These are phyloP conservation scores for Poeciliopsis prolifica DNA, from an alignment of 2,113 vertebrate genomes.

Conservation along the genomic window DNA sequence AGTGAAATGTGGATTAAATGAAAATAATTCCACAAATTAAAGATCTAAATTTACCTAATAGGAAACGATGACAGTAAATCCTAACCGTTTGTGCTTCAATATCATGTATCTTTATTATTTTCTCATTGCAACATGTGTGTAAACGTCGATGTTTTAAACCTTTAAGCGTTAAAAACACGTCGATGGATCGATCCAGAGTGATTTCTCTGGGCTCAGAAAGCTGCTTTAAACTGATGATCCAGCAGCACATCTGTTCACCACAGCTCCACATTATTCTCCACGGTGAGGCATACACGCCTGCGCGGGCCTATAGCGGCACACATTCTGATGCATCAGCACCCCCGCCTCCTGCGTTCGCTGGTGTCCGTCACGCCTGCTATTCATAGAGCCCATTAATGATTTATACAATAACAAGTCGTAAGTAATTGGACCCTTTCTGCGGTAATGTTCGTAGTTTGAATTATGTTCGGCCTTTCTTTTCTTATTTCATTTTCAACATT, in stretches of 20 bases:
- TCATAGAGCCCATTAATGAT: slow-evolving; percentile 82
- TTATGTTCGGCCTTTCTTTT: slow-evolving; percentile 45
- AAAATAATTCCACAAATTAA: not conserved
- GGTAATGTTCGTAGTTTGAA: slow-evolving; percentile 44
- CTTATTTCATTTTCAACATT: slow-evolving; percentile 68
- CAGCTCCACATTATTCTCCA: slow-evolving; percentile 63
- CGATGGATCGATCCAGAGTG: not conserved
- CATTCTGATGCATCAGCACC: slow-evolving; percentile 75
- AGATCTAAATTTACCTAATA: no score
- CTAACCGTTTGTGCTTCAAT: no score
- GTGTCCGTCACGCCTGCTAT: slow-evolving; percentile 74
- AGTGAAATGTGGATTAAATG: not conserved
- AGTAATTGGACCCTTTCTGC: slow-evolving; percentile 73
- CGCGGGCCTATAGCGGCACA: slow-evolving; percentile 8
- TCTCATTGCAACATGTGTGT: no score
- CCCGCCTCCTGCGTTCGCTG: slow-evolving; percentile 38
- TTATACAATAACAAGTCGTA: slow-evolving; percentile 82
- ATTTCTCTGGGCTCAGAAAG: slow-evolving; percentile 15
- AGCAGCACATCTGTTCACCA: slow-evolving; percentile 34
- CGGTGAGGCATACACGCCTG: slow-evolving; percentile 38
- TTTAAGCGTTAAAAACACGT: not conserved
- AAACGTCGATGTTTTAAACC: not conserved
- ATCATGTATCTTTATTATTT: no score
- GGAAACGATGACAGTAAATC: no score
- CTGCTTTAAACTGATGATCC: slow-evolving; percentile 37